Percentiles rank a stretch among this genome's conserved stretches.
Evolutionary conservation across 2,797 vertebrate genomes (phyloP).

Genomic region (Galaxias olidus): DNA sequence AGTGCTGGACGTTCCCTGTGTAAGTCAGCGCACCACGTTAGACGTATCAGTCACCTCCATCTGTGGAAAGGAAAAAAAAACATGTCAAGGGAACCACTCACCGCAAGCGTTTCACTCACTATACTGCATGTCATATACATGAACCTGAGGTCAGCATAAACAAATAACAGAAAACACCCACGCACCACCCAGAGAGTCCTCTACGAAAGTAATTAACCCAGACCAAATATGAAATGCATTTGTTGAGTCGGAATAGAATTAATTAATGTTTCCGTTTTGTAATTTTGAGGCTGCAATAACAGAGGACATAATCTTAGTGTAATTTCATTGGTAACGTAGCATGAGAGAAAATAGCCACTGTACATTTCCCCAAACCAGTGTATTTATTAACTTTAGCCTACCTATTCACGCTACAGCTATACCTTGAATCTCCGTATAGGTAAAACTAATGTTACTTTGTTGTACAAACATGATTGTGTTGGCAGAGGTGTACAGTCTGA

Average conservation of each 20-base stretch:
- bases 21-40: constrained; percentile 1
- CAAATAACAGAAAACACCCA: not conserved
- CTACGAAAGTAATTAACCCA: not conserved
- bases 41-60: constrained; percentile 5
- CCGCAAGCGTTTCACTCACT: not conserved
- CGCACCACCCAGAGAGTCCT: not conserved
- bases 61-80: constrained; percentile 4
- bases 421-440: no score
- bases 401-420: not conserved
- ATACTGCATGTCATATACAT: not conserved
- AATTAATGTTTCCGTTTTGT: constrained; percentile 14
- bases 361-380: no score
- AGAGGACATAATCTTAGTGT: constrained; percentile 19
- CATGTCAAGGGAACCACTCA: not conserved
- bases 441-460: no score
- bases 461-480: no score
- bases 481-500: no score
- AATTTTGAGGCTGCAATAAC: not conserved
- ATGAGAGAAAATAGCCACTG: constrained; percentile 6
- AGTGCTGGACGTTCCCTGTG: constrained; percentile 4
- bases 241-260: constrained; percentile 20
- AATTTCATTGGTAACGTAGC: constrained; percentile 28
- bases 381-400: no score
- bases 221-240: constrained; percentile 10
- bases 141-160: not conserved